Evolutionary conservation across 2,797 vertebrate species (phyloP), one percentile per base, ranked within the genome.

Genomic region (Falco novaeseelandiae): DNA sequence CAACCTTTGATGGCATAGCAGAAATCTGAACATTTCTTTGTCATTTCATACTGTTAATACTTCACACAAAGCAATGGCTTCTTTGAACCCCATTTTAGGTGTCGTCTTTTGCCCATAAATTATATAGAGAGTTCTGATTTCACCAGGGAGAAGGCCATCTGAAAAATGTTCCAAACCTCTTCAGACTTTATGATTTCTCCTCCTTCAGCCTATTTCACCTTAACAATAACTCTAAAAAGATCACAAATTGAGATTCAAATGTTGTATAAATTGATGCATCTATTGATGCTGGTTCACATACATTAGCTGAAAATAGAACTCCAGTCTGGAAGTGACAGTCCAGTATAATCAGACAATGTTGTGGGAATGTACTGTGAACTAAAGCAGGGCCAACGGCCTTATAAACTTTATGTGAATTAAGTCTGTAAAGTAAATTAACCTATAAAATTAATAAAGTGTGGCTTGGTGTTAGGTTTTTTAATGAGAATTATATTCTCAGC

Each of bases 1-100:
- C 52, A 94, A 58, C 38, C 78, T 83, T 78, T 90, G 65, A 80
- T 95, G 76, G 76, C 76, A 91, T 76, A 95, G 63, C 32, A 90
- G 65, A 78, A 95, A 8, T 72, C 69, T 86, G 91, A 94, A 83
- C 84, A 76, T 61, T 96, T 94, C 57, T 89, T 93, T 93, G 65
- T 74, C 57, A 83, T 94, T 96, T 95, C 46, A 63, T 94, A 57
- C 65, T 91, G 87, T 77, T 92, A 91, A 94, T 94, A 57, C 94
- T 96, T 96, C 87, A 95, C 69, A 88, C 49, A 83, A 94, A 91
- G 82, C 58, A 48, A 46, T 83, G 87, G 42, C 82, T 96, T 88
- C 69, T 93, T 91, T 95, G 79, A 96, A 95, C 49, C 72, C 58
- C 82, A 88, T 93, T 95, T 94, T 91, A 95, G 83, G 34, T 88